phyloP scores from a whole-genome alignment of 37 sponge, comb jelly and placozoan genomes.

The Beroe forskalii region DNA sequence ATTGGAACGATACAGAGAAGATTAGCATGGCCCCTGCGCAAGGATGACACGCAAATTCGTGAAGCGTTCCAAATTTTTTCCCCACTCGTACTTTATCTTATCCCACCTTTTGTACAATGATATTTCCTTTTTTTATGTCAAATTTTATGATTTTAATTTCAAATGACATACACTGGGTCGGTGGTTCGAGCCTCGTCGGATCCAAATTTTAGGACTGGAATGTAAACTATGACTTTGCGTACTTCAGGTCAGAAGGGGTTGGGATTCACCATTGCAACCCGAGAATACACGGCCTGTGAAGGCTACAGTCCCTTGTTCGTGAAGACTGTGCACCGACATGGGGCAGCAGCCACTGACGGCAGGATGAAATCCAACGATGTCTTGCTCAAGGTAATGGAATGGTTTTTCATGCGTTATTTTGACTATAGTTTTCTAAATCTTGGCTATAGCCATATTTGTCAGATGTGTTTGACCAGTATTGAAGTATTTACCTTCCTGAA shows the following conservation, averaged over 20 bases:
- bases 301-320: constrained; percentile 52
- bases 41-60: constrained; percentile 99
- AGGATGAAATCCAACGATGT: constrained; percentile 47
- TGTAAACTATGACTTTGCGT: too few species aligned
- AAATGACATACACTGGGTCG: too few species aligned
- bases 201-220: too few species aligned
- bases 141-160: too few species aligned
- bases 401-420: too few species aligned
- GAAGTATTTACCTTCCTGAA: too few species aligned
- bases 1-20: constrained; percentile 99
- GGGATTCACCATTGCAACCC: constrained; percentile 42
- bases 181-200: constrained; percentile 1
- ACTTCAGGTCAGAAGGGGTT: constrained; percentile 8
- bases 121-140: too few species aligned
- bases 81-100: neutral
- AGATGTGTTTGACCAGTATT: too few species aligned
- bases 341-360: constrained; percentile 48
- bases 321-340: constrained; percentile 54
- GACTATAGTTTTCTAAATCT: too few species aligned
- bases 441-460: too few species aligned
- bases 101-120: neutral
- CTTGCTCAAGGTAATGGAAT: constrained; percentile 39
- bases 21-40: constrained; percentile 99
- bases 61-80: constrained; percentile 99
- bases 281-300: neutral